Evolutionary conservation across 2,888 invertebrate genomes (phyloP).

Genomic region (Saturnia japonica): DNA sequence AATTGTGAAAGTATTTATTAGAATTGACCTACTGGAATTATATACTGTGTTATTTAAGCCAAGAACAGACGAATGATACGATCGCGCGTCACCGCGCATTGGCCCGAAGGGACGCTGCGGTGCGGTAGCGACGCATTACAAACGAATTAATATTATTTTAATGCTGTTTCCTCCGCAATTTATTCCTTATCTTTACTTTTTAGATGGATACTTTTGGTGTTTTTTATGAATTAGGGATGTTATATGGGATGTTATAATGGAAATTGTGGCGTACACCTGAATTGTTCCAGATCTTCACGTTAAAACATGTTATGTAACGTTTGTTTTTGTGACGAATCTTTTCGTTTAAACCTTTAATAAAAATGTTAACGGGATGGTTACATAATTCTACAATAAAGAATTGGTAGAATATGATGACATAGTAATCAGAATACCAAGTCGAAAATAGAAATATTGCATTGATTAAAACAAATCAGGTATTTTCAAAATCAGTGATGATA

Average conservation of each 20-base stretch:
- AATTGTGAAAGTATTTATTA: not conserved
- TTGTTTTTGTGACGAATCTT: too few relatives aligned
- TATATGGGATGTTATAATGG: not conserved
- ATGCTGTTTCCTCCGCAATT: constrained; percentile 61
- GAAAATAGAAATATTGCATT: too few relatives aligned
- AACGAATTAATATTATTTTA: constrained; percentile 62
- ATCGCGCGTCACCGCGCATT: constrained; percentile 23
- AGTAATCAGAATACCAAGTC: not conserved
- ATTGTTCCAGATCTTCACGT: not conserved
- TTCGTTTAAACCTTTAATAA: not conserved
- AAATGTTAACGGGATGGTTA: not conserved
- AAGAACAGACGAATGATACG: constrained; percentile 31
- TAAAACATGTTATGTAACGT: not conserved
- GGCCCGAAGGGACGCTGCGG: constrained; percentile 24
- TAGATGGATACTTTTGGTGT: constrained; percentile 24
- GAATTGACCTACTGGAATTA: not conserved
- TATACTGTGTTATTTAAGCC: constrained; percentile 1
- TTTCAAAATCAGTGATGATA: not conserved
- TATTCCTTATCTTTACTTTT: constrained; percentile 67
- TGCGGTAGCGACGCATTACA: constrained; percentile 33
- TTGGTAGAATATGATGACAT: not conserved
- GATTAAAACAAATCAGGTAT: not conserved
- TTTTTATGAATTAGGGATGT: constrained; percentile 11
- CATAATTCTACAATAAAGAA: too few relatives aligned
- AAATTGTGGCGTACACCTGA: not conserved